Evolutionary conservation across 1,140 invertebrate genomes (phyloP), one percentile per base, ranked within the genome.

Genomic region (Caerostris extrusa): DNA sequence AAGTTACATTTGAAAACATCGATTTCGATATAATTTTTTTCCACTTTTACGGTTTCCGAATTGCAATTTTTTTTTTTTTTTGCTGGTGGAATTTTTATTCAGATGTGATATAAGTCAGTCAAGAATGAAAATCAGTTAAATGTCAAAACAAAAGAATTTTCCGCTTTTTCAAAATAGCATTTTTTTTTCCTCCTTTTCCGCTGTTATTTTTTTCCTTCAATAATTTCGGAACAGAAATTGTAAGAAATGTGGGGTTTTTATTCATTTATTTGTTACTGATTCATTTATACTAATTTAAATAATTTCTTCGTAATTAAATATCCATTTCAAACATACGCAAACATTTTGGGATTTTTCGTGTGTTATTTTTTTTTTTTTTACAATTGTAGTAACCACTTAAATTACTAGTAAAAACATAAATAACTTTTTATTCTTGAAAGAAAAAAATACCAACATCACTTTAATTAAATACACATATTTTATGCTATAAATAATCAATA

Each of bases 1-100:
- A 89, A 91, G 90, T 77, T 77, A 88, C 86, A 88, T 88, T 88
- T 88, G 86, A 82, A 91, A 91, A 91, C 90, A 91, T 91, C 90
- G 69, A 91, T 91, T 91, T 50, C 53, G 61, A 69, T 69, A 64
- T 56, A 77, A 77, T 77, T 77, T 77, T 53, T 77, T 77, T 77
- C 10, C 19, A 6, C n/a, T 82, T 82, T 82, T 82, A 58, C 53
- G 55, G 17, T 83, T 57, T 77, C 50, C 71, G 71, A 77, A 77
- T 19, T 58, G 55, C 17, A 3, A 7, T 88, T 53, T 88, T 53
- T 64, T 67, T 53, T 6, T 64, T 17, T 5, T 34, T 64, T 64
- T 53, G 12, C 7, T 64, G 60, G n/a, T 88, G 50, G 50, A 88
- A 88, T 61, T 88, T 67, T 88, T 83, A 83, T 83, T 55, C 86